phyloP scores from a whole-genome alignment of 1,140 invertebrate species.

The Littorina saxatilis region DNA sequence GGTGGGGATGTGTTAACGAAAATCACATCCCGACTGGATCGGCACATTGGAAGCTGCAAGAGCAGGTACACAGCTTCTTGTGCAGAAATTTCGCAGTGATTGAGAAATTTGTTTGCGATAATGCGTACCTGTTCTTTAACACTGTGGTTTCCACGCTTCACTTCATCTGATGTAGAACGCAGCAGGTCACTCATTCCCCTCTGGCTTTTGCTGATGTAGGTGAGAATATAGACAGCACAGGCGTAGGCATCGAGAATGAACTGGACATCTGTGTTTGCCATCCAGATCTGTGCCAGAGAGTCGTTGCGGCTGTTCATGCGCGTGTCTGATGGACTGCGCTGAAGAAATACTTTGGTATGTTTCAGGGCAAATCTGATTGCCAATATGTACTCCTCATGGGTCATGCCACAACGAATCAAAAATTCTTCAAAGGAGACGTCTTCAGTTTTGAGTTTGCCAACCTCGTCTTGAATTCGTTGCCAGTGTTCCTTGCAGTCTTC shows the following conservation, averaged over 20 bases:
- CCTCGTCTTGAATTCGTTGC: neutral
- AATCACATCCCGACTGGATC: slow-evolving; percentile 37
- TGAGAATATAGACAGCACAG: slow-evolving; percentile 48
- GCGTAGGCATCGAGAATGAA: slow-evolving; percentile 54
- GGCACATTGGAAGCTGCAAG: slow-evolving; percentile 48
- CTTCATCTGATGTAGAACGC: slow-evolving; percentile 43
- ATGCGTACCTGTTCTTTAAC: slow-evolving; percentile 46
- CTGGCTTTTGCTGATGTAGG: slow-evolving; percentile 51
- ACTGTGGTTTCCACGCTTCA: slow-evolving; percentile 43
- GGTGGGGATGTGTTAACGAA: slow-evolving; percentile 51
- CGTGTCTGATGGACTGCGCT: neutral
- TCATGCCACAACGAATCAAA: neutral
- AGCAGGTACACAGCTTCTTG: slow-evolving; percentile 40
- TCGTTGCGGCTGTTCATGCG: neutral
- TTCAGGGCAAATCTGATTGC: neutral
- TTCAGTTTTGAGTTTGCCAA: neutral
- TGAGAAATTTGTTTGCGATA: slow-evolving; percentile 48
- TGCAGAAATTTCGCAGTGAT: too few species aligned
- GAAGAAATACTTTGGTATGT: neutral
- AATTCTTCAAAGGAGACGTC: neutral
- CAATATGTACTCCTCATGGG: neutral
- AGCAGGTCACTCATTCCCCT: slow-evolving; percentile 51
- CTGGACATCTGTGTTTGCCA: too few species aligned
- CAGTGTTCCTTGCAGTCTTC: neutral
- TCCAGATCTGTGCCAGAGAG: slow-evolving; percentile 22